These are phyloP conservation scores for Zaprionus capensis DNA, from an alignment of 1,140 invertebrate species.

Conservation along the genomic window DNA sequence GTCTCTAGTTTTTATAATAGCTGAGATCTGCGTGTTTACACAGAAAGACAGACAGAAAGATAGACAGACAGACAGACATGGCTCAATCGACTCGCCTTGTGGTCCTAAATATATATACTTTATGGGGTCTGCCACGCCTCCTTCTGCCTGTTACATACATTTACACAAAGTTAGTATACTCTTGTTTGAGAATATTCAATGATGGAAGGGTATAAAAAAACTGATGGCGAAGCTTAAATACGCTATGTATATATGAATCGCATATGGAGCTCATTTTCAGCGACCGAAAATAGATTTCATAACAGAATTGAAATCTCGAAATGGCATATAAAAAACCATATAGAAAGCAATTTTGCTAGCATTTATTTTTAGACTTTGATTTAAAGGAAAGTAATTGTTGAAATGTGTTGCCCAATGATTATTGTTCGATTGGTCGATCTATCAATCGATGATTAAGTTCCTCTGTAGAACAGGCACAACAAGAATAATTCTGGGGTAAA, in stretches of 20 bases:
- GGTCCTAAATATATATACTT: too few relatives aligned
- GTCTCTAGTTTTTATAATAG: too few relatives aligned
- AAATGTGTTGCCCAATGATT: background rate
- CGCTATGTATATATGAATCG: background rate
- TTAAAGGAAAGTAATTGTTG: background rate
- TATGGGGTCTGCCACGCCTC: too few relatives aligned
- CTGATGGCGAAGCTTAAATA: background rate
- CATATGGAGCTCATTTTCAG: background rate
- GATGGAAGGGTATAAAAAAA: too few relatives aligned
- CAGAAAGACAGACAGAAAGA: too few relatives aligned
- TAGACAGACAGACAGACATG: too few relatives aligned
- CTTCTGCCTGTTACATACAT: too few relatives aligned
- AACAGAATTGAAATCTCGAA: background rate
- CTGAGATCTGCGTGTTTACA: too few relatives aligned
- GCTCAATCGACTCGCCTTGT: too few relatives aligned
- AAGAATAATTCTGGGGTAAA: background rate
- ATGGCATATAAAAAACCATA: background rate
- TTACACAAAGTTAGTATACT: too few relatives aligned
- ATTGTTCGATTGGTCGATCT: background rate
- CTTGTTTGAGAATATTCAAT: too few relatives aligned
- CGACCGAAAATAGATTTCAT: background rate
- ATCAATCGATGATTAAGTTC: background rate
- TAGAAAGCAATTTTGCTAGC: background rate
- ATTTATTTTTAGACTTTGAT: background rate
- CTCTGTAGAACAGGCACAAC: background rate